Base-by-base conservation (phyloP, 2,113 vertebrate genomes). In the Pteruthius melanotis region DNA sequence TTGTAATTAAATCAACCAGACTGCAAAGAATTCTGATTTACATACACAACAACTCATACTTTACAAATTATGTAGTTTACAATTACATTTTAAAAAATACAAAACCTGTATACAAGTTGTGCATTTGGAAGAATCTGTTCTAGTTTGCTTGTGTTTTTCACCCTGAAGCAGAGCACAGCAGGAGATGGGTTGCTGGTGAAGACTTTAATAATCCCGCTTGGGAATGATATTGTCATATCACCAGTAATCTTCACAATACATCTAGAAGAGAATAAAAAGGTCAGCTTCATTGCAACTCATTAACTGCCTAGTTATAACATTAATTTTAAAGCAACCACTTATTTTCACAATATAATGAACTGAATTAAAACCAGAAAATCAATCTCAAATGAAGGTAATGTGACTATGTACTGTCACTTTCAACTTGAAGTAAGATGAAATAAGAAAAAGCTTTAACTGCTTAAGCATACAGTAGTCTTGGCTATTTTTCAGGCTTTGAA, bases 171-270 rank as follows among this genome's bases (percentile, higher is more conserved):
- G 31, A 99, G 98, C 81, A 99, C 98, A 69, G 99, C 98, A 42
- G 99, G 99, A 87, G 99, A 99, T 27, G 99, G 99, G 97, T 99
- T 99, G 97, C 97, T 98, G 78, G 99, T 99, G 96, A 99, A 99
- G 79, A 99, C 98, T 98, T 99, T 99, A 98, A 99, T 99, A 97
- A 99, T 99, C 78, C 99, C 99, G 89, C 98, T 99, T 87, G 99
- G 99, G 97, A 99, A 99, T 16, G 99, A 99, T 61, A 99, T 85
- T 9, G 99, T 99, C 99, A 99, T 98, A 86, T 99, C 99, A 83
- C 99, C 99, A 66, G 99, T 99, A 89, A 99, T 99, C 98, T 99
- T 99, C 96, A 99, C 99, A 94, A 99, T 99, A 93, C 99, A 99
- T 96, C 99, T 97, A 63, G 70, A 86, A 94, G 61, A 95, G 16